phyloP scores from a whole-genome alignment of 2,888 invertebrate species.

The Sesia bembeciformis region DNA sequence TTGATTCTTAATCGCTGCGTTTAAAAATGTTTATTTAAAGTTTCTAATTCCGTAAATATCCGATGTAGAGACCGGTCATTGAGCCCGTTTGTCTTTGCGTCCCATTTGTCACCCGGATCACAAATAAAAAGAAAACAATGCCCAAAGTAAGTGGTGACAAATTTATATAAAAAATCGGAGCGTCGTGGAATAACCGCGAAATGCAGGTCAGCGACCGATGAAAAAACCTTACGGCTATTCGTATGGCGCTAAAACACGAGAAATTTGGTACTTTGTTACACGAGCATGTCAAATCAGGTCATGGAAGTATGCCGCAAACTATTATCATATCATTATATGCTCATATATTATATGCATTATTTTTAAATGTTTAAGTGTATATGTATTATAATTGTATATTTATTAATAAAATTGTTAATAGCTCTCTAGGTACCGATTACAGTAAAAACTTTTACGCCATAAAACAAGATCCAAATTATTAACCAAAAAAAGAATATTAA shows the following conservation, averaged over 20 bases:
- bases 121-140: constrained; percentile 24
- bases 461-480: too few relatives aligned
- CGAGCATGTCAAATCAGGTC: too few relatives aligned
- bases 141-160: constrained; percentile 27
- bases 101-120: constrained; percentile 29
- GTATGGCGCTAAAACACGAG: constrained; percentile 32
- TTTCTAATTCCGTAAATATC: constrained; percentile 31
- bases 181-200: constrained; percentile 25
- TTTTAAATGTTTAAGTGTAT: too few relatives aligned
- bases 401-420: too few relatives aligned
- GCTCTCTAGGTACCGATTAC: too few relatives aligned
- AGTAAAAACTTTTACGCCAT: too few relatives aligned
- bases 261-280: constrained; percentile 14
- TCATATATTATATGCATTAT: too few relatives aligned
- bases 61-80: constrained; percentile 29
- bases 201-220: constrained; percentile 47
- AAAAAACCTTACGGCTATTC: constrained; percentile 24
- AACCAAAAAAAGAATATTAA: too few relatives aligned
- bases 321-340: too few relatives aligned
- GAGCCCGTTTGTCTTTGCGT: constrained; percentile 31
- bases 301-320: too few relatives aligned
- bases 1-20: constrained; percentile 33
- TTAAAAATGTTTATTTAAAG: constrained; percentile 23
- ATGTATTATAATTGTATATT: too few relatives aligned
- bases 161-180: constrained; percentile 21